Conservation (phyloP, 2,113 vertebrate species). For the Aythya baeri region DNA sequence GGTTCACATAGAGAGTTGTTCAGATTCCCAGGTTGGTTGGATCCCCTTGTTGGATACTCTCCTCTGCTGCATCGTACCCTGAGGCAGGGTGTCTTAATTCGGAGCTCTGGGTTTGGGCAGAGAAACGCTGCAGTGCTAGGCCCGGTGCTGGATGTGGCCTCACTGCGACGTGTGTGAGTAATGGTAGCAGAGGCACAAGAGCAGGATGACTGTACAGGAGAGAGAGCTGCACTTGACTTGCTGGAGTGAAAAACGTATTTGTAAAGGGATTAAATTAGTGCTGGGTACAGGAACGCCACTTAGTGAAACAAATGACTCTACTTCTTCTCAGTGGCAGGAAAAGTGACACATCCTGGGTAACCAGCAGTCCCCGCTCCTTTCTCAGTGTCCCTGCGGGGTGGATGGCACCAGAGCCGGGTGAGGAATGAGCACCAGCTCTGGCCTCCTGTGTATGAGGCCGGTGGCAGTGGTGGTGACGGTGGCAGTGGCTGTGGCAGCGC, state of each 20-base stretch:
- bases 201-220: slow-evolving; percentile 31
- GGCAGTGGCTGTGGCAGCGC: background rate
- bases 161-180: background rate
- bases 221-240: background rate
- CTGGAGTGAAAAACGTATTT: slow-evolving; percentile 21
- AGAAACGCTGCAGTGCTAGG: background rate
- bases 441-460: fast-evolving
- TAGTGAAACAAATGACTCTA: slow-evolving; percentile 18
- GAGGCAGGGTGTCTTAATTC: background rate
- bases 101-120: background rate
- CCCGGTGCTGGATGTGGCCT: background rate
- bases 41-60: background rate
- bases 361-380: background rate
- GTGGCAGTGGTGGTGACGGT: too few relatives aligned
- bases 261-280: slow-evolving; percentile 46
- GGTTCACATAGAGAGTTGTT: background rate
- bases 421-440: background rate
- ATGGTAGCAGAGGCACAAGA: slow-evolving; percentile 6
- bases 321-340: background rate
- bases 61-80: background rate
- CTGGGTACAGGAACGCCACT: slow-evolving; percentile 13
- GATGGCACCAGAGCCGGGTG: fast-evolving
- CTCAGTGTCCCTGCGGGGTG: background rate
- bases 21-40: background rate
- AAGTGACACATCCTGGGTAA: background rate